phyloP scores from a whole-genome alignment of 2,797 vertebrate species.

The Phrynocephalus guinanensis region DNA sequence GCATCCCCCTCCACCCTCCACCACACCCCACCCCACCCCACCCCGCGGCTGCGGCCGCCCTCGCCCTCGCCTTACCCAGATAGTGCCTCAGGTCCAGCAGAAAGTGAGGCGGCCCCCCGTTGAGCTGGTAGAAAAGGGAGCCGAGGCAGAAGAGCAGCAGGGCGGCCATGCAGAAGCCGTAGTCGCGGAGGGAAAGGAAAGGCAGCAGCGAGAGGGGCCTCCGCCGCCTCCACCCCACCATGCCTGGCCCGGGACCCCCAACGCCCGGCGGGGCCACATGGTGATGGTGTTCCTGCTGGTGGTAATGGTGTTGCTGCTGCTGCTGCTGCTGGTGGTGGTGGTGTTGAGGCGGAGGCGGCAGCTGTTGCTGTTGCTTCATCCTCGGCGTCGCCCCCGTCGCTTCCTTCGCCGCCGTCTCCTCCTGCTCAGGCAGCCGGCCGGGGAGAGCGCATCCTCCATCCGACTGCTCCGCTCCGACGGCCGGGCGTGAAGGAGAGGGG shows the following conservation, averaged over 20 bases:
- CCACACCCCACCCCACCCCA: too few relatives aligned
- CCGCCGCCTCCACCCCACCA: constrained; percentile 75
- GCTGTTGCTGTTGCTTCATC: constrained; percentile 85
- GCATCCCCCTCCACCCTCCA: not conserved
- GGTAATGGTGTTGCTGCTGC: constrained; percentile 54
- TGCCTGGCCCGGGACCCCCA: constrained; percentile 60
- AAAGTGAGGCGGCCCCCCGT: constrained; percentile 92
- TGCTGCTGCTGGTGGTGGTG: constrained; percentile 80
- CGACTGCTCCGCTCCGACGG: constrained; percentile 72
- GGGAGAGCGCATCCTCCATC: constrained; percentile 89
- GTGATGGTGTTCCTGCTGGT: constrained; percentile 71
- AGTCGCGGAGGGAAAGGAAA: constrained; percentile 89
- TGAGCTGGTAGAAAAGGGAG: constrained; percentile 93
- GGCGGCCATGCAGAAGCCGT: constrained; percentile 93
- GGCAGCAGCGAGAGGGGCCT: constrained; percentile 79
- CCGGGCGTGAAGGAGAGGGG: constrained; percentile 61
- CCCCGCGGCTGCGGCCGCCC: not conserved
- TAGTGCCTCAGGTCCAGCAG: constrained; percentile 93
- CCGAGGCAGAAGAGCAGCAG: constrained; percentile 93
- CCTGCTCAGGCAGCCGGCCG: constrained; percentile 75
- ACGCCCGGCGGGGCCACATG: constrained; percentile 68
- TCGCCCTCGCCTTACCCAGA: constrained; percentile 86
- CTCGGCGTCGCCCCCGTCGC: constrained; percentile 24
- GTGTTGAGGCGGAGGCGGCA: constrained; percentile 21
- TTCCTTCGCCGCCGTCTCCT: constrained; percentile 82